Evolutionary conservation across 23 tunicate genomes (phyloP).

Genomic region (Phallusia fumigata): DNA sequence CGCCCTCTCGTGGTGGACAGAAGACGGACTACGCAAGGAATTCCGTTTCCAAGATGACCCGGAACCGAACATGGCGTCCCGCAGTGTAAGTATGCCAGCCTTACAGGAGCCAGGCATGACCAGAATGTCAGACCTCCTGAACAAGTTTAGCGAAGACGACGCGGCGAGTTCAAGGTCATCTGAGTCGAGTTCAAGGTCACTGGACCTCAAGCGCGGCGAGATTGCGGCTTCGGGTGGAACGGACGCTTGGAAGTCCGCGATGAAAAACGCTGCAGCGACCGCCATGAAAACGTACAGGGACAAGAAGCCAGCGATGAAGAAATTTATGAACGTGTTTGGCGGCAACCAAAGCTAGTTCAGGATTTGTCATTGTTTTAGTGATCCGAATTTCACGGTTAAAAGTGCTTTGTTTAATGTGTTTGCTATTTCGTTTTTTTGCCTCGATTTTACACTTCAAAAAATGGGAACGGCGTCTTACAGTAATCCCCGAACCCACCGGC

Average conservation of each 20-base stretch:
- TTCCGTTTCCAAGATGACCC: not conserved
- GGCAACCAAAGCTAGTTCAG: conserved; percentile 10
- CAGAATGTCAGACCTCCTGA: conserved; percentile 7
- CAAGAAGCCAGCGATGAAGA: conserved; percentile 32
- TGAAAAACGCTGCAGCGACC: conserved; percentile 30
- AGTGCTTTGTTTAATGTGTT: too few relatives aligned
- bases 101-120: not conserved
- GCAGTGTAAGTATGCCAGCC: conserved; percentile 11
- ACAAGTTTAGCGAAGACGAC: conserved; percentile 25
- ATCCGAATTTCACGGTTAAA: too few relatives aligned
- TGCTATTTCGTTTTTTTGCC: too few relatives aligned
- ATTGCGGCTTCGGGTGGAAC: not conserved
- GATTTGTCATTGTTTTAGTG: too few relatives aligned
- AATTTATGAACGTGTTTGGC: conserved; percentile 36
- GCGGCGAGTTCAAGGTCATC: conserved; percentile 17
- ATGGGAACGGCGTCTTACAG: too few relatives aligned
- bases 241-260: conserved; percentile 21
- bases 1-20: conserved; percentile 38
- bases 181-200: conserved; percentile 54
- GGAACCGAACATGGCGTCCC: not conserved
- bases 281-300: conserved; percentile 25
- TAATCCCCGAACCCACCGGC: too few relatives aligned
- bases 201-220: conserved; percentile 11
- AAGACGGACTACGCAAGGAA: conserved; percentile 19
- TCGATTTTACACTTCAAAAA: too few relatives aligned